Evolutionary conservation across 2,113 vertebrate species (phyloP).

Genomic region (Antidorcas marsupialis): DNA sequence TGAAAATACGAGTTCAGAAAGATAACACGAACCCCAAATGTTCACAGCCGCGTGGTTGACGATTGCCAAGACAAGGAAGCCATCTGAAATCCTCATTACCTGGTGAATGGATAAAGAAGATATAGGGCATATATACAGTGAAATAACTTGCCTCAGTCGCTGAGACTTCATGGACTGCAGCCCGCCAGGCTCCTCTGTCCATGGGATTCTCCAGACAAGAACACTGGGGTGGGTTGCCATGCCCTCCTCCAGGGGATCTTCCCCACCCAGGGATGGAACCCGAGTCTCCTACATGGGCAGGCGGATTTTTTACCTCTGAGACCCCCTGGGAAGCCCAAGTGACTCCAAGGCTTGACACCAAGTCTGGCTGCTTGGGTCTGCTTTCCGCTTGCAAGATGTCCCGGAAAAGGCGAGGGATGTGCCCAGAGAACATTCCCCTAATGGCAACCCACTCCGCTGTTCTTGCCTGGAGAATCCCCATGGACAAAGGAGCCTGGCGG

Average conservation of each 20-base stretch:
- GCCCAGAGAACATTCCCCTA: not conserved
- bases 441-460: not conserved
- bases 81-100: not conserved
- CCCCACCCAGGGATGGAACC: not conserved
- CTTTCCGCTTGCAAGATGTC: not conserved
- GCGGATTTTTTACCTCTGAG: not conserved
- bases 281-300: not conserved
- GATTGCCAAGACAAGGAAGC: not conserved
- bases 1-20: not conserved
- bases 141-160: not conserved
- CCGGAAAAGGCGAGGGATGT: not conserved
- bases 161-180: not conserved
- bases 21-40: not conserved
- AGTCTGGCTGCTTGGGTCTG: not conserved
- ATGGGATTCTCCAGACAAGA: not conserved
- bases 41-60: not conserved
- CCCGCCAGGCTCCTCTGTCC: not conserved
- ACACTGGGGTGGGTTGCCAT: not conserved
- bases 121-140: fast-evolving
- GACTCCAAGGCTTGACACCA: not conserved
- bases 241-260: not conserved
- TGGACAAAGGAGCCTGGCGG: not conserved
- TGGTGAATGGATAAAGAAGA: not conserved
- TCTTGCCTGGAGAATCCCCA: not conserved
- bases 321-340: fast-evolving